A percentile compares a stretch with the other conserved stretches of the same genome.
These are phyloP conservation scores for Steinernema feltiae DNA, from an alignment of 1,140 invertebrate species.

Conservation along the genomic window DNA sequence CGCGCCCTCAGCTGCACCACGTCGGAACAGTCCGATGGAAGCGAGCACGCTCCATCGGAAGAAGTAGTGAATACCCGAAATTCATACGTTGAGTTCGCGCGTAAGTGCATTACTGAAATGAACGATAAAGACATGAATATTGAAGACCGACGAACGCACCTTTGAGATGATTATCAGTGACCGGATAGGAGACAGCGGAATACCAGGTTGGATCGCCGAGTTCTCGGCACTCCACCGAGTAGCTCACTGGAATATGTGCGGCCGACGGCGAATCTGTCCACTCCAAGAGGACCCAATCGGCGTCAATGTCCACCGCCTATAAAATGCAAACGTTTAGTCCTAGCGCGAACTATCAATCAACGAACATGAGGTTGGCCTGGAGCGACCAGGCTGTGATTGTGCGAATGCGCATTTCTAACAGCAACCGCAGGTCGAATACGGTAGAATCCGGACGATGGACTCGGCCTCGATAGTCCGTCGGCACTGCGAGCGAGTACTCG, in stretches of 20 bases:
- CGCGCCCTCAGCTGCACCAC: slow-evolving; percentile 39
- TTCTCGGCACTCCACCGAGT: slow-evolving; percentile 53
- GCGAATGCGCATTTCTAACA: slow-evolving; percentile 22
- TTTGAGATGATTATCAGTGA: slow-evolving; percentile 32
- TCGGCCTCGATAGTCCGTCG: slow-evolving; percentile 49
- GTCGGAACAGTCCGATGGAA: slow-evolving; percentile 42
- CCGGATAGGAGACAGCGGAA: slow-evolving; percentile 33
- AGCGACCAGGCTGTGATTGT: slow-evolving; percentile 19
- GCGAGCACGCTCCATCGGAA: slow-evolving; percentile 34
- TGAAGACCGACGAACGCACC: slow-evolving; percentile 32
- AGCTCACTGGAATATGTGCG: slow-evolving; percentile 27
- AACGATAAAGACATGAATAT: not conserved
- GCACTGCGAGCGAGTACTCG: slow-evolving; percentile 47
- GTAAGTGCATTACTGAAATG: slow-evolving; percentile 50
- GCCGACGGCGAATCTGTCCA: slow-evolving; percentile 38
- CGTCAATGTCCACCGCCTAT: slow-evolving; percentile 41
- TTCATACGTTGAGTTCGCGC: slow-evolving; percentile 49
- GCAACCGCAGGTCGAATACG: slow-evolving; percentile 44
- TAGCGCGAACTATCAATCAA: not conserved
- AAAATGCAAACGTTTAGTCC: not conserved
- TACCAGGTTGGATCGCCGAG: slow-evolving; percentile 44
- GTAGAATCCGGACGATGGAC: slow-evolving; percentile 47
- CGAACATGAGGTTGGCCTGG: slow-evolving; percentile 47
- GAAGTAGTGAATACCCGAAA: slow-evolving; percentile 46
- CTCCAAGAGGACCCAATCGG: slow-evolving; percentile 45